A percentile compares a stretch with the other conserved stretches of the same genome.
Evolutionary conservation across 2,797 vertebrate genomes (phyloP).

Genomic region (Tapera naevia): DNA sequence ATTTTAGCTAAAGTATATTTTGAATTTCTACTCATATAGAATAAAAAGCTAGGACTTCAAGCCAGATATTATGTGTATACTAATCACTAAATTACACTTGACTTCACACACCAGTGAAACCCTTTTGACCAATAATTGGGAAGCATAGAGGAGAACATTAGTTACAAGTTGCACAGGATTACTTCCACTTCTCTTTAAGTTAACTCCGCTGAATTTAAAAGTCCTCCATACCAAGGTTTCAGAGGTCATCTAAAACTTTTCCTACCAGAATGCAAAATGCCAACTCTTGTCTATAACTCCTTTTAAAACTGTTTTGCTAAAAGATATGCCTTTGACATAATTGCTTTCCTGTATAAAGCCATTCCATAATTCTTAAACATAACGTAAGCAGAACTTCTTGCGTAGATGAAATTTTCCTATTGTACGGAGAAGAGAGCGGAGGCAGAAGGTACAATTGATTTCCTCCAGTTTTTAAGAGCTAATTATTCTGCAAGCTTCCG

Average conservation of each 20-base stretch:
- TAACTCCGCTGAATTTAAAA: background rate
- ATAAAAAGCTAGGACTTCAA: background rate
- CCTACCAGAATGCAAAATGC: background rate
- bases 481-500: background rate
- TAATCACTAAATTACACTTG: background rate
- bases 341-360: background rate
- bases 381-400: background rate
- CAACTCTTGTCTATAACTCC: background rate
- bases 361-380: background rate
- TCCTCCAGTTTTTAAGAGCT: background rate
- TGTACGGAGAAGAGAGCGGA: background rate
- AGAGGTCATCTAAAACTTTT: background rate
- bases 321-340: background rate
- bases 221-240: background rate
- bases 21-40: background rate
- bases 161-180: background rate
- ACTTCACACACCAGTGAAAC: background rate
- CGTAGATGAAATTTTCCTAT: background rate
- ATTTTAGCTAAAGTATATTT: background rate
- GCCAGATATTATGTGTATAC: background rate
- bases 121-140: background rate
- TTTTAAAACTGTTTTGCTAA: background rate
- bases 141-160: rapidly evolving
- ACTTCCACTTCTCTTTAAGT: too few species aligned
- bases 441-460: background rate